Base-by-base conservation (phyloP, 2,797 vertebrate genomes). In the Enteromius fasciolatus region DNA sequence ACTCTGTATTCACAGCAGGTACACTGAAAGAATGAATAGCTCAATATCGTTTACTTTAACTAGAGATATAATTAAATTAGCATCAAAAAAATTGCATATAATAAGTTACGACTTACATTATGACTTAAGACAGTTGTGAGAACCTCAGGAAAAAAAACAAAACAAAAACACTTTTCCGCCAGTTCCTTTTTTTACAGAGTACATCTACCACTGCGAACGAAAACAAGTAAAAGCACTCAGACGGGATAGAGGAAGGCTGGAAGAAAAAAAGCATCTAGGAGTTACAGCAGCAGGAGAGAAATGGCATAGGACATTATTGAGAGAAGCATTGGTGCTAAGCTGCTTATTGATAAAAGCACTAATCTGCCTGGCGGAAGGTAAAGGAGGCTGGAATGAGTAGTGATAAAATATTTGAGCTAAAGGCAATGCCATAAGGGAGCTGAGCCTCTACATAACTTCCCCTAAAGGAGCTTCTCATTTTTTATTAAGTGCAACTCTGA, bases 291-390 rank as follows among this genome's bases (percentile, higher is more conserved):
- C 66, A 20, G 87, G 86, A 87, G 79, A 67, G 84, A 92, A 93
- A 91, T 89, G 87, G 82, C 85, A 86, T 89, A 87, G 90, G 88
- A 92, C 91, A 93, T 94, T 95, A 95, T 93, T 94, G 93, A 95
- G 93, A 93, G 91, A 92, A 91, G 92, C 92, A 94, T 93, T 93
- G 92, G 92, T 90, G 90, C 91, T 95, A 95, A 95, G 94, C 94
- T 94, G 93, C 93, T 95, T 95, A 95, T 94, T 94, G 94, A 95
- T 95, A 94, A 94, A 95, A 94, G 93, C 93, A 93, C 92, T 95
- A 94, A 95, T 95, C 94, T 95, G 93, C 91, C 92, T 92, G 92
- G 92, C 91, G 92, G 94, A 94, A 94, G 93, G 94, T 94, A 94
- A 70, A 94, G 91, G 91, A 93, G 91, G 91, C 89, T 88, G 90